These are phyloP conservation scores for Hoplias malabaricus DNA, from an alignment of 2,113 vertebrate genomes.

Conservation along the genomic window DNA sequence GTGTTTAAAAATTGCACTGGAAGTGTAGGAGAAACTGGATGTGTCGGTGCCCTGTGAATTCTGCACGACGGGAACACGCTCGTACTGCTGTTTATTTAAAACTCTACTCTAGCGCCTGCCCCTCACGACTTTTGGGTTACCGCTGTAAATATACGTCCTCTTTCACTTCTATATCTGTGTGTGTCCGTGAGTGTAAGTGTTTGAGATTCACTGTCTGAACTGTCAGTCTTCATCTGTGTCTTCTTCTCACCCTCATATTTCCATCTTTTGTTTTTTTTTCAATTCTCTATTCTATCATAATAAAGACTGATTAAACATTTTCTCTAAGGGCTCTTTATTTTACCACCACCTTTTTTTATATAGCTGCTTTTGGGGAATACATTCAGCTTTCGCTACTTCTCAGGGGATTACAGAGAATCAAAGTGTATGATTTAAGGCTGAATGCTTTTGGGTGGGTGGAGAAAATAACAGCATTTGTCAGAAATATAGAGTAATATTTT, in stretches of 20 bases:
- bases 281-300: conserved; percentile 9
- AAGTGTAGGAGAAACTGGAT: conserved; percentile 46
- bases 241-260: conserved; percentile 50
- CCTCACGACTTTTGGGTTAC: conserved; percentile 21
- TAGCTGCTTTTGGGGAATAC: too few relatives aligned
- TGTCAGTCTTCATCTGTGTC: background rate
- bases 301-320: background rate
- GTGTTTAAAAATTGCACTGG: conserved; percentile 55
- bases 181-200: conserved; percentile 20
- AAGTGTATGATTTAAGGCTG: too few relatives aligned
- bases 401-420: too few relatives aligned
- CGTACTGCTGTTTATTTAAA: conserved; percentile 58
- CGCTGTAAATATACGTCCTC: conserved; percentile 58
- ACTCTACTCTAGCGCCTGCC: conserved; percentile 35
- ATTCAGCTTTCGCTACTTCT: too few relatives aligned
- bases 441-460: too few relatives aligned
- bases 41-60: background rate
- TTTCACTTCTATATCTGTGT: conserved; percentile 21
- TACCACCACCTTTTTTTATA: too few relatives aligned
- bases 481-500: too few relatives aligned
- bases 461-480: too few relatives aligned
- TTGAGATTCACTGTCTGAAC: conserved; percentile 39
- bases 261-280: conserved; percentile 49
- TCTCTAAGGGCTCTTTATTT: too few relatives aligned
- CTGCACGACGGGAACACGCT: conserved; percentile 41